Evolutionary conservation across 35 echinoderm and acorn worm species (phyloP).

Genomic region (Heliocidaris erythrogramma): DNA sequence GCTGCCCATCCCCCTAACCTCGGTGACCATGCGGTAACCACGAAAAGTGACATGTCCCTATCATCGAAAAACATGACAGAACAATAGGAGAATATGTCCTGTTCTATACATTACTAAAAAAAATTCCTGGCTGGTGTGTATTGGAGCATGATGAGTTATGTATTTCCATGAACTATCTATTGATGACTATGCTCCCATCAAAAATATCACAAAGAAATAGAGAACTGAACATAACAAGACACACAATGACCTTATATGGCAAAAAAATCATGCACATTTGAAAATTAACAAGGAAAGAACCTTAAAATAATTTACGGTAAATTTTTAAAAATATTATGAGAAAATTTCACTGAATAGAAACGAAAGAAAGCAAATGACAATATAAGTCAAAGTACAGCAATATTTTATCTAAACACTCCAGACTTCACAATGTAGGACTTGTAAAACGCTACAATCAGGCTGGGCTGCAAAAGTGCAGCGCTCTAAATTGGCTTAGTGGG

Average conservation of each 20-base stretch:
- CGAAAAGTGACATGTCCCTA: not conserved
- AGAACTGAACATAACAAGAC: too few relatives aligned
- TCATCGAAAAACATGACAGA: not conserved
- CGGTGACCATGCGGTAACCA: not conserved
- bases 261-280: too few relatives aligned
- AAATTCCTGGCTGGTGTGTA: not conserved
- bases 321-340: not conserved
- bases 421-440: not conserved
- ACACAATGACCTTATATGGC: too few relatives aligned
- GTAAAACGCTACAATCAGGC: not conserved
- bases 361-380: not conserved
- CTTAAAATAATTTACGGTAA: too few relatives aligned
- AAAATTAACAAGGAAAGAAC: too few relatives aligned
- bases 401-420: not conserved
- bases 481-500: constrained; percentile 15
- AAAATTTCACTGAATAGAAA: not conserved
- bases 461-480: not conserved
- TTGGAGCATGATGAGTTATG: not conserved
- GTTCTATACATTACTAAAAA: not conserved
- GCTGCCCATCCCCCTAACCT: constrained; percentile 15
- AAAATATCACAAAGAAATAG: not conserved
- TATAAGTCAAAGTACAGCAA: not conserved
- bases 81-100: not conserved
- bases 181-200: not conserved
- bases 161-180: not conserved